These are phyloP conservation scores for Chascanopsetta lugubris DNA, from an alignment of 2,113 vertebrate species.

Conservation along the genomic window DNA sequence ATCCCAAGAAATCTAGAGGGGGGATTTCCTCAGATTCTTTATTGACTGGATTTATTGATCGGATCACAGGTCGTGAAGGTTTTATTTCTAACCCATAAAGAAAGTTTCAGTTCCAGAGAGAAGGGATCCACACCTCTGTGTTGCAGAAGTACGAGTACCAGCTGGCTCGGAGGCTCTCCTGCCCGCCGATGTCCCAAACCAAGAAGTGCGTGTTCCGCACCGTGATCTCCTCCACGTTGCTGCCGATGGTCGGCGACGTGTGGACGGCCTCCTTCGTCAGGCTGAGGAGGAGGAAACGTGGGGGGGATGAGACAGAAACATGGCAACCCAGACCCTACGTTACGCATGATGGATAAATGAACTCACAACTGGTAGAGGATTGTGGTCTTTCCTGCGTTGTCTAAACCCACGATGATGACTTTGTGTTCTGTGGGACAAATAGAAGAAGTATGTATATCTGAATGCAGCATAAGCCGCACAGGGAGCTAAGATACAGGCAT, in stretches of 20 bases:
- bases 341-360: neutral
- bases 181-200: conserved; percentile 87
- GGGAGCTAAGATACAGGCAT: conserved; percentile 28
- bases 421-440: conserved; percentile 83
- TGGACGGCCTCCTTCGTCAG: conserved; percentile 86
- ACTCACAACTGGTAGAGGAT: conserved; percentile 89
- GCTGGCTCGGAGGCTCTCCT: conserved; percentile 82
- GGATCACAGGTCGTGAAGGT: too few species aligned
- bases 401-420: conserved; percentile 86
- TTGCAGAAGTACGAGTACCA: conserved; percentile 86
- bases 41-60: too few species aligned
- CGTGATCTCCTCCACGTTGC: conserved; percentile 86
- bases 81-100: neutral
- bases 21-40: too few species aligned
- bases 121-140: conserved; percentile 79
- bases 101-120: neutral
- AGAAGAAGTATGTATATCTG: neutral
- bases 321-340: neutral
- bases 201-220: conserved; percentile 85
- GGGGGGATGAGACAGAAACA: neutral
- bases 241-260: conserved; percentile 86
- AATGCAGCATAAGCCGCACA: neutral
- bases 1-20: neutral
- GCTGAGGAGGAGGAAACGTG: conserved; percentile 57
- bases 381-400: conserved; percentile 88